Conservation (phyloP, 2,113 vertebrate species). For the Corythaixoides concolor region DNA sequence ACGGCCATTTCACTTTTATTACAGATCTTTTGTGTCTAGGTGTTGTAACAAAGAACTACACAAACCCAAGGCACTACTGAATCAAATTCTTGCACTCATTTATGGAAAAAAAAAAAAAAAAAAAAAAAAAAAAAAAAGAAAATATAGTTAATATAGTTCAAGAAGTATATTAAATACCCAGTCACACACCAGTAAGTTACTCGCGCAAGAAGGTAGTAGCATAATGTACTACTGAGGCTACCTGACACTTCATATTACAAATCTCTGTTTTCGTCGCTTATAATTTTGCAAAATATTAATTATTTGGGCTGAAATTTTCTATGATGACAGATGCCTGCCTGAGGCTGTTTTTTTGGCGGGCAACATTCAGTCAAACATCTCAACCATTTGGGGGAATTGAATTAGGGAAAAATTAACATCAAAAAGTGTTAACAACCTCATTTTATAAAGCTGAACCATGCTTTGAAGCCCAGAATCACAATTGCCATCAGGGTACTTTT, state of each 20-base stretch:
- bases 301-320: background rate
- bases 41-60: background rate
- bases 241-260: background rate
- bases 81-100: background rate
- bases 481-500: background rate
- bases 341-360: slow-evolving; percentile 5
- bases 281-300: slow-evolving; percentile 37
- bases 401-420: background rate
- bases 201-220: background rate
- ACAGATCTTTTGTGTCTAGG: background rate
- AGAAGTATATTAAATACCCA: background rate
- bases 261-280: background rate
- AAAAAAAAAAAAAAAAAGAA: too few species aligned
- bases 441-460: background rate
- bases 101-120: background rate
- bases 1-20: background rate
- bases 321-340: slow-evolving; percentile 17
- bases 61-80: background rate
- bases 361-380: slow-evolving; percentile 1
- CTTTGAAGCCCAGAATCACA: background rate
- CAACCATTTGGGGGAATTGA: background rate
- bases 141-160: background rate
- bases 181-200: background rate
- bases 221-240: background rate
- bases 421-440: background rate